These are phyloP conservation scores for Pteropus rufus DNA, from an alignment of 2,797 vertebrate species.

Conservation along the genomic window DNA sequence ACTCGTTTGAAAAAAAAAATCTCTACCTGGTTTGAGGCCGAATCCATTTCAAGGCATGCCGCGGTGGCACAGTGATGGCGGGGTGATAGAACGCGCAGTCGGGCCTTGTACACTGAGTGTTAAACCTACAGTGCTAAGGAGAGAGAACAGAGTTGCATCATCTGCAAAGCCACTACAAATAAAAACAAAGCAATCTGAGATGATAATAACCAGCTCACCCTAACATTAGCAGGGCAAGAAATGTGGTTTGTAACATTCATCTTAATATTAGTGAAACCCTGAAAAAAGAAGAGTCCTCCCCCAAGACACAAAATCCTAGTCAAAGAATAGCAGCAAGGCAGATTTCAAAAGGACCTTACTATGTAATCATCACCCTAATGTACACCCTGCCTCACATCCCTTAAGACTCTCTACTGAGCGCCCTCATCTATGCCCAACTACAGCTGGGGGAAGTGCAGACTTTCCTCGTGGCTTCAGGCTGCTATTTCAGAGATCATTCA, in stretches of 20 bases:
- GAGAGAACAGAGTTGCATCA: not conserved
- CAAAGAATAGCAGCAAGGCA: not conserved
- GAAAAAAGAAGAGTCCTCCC: not conserved
- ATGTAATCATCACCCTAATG: too few species aligned
- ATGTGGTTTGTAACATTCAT: accelerated
- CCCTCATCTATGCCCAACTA: not conserved
- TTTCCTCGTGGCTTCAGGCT: not conserved
- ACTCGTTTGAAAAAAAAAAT: not conserved
- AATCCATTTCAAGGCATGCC: conserved; percentile 97
- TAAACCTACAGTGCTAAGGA: conserved; percentile 92
- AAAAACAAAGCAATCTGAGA: not conserved
- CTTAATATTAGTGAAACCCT: not conserved
- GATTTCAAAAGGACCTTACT: not conserved
- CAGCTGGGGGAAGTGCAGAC: not conserved
- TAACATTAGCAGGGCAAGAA: not conserved
- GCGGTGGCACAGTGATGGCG: conserved; percentile 89
- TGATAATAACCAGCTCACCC: not conserved
- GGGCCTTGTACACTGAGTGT: conserved; percentile 90
- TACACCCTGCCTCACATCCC: not conserved
- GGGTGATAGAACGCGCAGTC: conserved; percentile 97
- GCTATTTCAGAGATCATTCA: not conserved
- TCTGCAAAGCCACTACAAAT: not conserved
- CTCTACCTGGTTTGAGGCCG: conserved; percentile 87
- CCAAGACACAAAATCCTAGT: not conserved
- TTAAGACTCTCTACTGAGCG: not conserved